phyloP scores from a whole-genome alignment of 1,140 invertebrate species.

The Heliconius hewitsoni region DNA sequence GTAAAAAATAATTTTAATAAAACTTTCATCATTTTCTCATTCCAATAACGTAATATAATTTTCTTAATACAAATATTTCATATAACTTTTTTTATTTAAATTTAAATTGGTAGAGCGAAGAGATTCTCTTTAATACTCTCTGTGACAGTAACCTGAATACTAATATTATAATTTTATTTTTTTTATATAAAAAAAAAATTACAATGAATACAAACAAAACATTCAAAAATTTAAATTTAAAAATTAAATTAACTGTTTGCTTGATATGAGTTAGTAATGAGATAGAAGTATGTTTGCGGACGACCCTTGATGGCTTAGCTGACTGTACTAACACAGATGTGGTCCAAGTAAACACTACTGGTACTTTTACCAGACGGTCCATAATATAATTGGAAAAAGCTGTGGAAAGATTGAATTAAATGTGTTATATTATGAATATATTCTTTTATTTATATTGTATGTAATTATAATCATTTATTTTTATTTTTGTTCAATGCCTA shows the following conservation, averaged over 20 bases:
- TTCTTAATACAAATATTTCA: not conserved
- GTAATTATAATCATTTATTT: not conserved
- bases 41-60: not conserved
- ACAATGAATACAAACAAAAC: not conserved
- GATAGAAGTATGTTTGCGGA: constrained; percentile 49
- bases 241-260: constrained; percentile 21
- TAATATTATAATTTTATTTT: no score
- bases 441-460: not conserved
- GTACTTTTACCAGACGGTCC: constrained; percentile 7
- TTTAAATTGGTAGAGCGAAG: no score
- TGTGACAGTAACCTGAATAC: no score
- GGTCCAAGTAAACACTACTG: constrained; percentile 61
- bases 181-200: not conserved
- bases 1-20: not conserved
- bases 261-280: constrained; percentile 23
- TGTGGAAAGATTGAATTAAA: constrained; percentile 12
- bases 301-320: constrained; percentile 31
- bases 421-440: not conserved
- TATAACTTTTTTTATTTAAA: no score
- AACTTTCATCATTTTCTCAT: not conserved
- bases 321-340: constrained; percentile 73
- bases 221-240: constrained; percentile 6
- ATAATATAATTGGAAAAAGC: not conserved
- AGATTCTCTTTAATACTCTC: no score
- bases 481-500: no score